These are phyloP conservation scores for Geotrupes spiniger DNA, from an alignment of 2,888 invertebrate genomes.

Conservation along the genomic window DNA sequence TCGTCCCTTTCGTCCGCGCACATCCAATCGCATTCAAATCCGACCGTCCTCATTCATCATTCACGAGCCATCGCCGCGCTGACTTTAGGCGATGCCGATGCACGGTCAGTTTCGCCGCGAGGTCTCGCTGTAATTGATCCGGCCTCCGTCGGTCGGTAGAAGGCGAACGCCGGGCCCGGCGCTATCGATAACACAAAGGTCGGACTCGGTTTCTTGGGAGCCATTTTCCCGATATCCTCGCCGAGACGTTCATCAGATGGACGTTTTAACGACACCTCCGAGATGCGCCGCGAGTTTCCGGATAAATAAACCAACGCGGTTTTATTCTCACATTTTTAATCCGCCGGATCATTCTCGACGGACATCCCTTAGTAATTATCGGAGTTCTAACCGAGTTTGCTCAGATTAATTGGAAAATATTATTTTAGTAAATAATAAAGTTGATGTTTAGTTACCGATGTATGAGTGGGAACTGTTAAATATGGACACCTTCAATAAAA, in stretches of 20 bases:
- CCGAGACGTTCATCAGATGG: constrained; percentile 45
- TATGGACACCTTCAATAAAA: no score
- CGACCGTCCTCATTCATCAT: no score
- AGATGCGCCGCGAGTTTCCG: constrained; percentile 26
- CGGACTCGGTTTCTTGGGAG: constrained; percentile 42
- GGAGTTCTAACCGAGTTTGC: no score
- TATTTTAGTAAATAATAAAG: no score
- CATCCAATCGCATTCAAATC: no score
- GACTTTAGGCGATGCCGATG: no score
- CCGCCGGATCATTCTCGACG: background rate
- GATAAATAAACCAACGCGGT: constrained; percentile 3
- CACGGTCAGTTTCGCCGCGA: constrained; percentile 23
- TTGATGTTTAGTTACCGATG: no score
- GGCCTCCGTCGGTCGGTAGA: constrained; percentile 23
- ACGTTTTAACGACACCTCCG: constrained; percentile 45
- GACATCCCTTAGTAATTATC: no score
- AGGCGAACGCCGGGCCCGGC: background rate
- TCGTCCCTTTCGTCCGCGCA: no score
- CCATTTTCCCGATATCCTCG: constrained; percentile 45
- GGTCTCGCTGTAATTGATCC: constrained; percentile 27
- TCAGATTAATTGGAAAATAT: no score
- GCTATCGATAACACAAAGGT: constrained; percentile 22
- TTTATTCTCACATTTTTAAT: constrained; percentile 1
- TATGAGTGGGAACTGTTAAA: no score
- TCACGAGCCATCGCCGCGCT: no score